phyloP scores from a whole-genome alignment of 2,113 vertebrate genomes.

The Otocyon megalotis region DNA sequence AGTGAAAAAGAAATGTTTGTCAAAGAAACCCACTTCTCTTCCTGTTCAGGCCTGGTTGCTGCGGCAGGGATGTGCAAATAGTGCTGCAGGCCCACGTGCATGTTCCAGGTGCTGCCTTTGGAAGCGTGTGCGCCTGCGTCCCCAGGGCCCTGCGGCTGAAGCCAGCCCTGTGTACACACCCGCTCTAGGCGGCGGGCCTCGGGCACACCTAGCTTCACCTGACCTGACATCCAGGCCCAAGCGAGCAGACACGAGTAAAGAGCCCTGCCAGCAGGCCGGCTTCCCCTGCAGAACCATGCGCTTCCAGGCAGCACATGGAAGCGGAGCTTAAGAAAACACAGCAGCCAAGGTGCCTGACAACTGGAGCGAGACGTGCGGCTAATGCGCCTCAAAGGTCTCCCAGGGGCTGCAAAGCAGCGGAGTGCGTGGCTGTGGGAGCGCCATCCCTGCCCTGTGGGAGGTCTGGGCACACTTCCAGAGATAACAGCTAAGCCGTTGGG shows the following conservation, averaged over 20 bases:
- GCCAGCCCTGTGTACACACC: not conserved
- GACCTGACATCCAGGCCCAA: not conserved
- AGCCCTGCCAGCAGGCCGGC: not conserved
- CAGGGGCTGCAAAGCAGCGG: not conserved
- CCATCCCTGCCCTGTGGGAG: not conserved
- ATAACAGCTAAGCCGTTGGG: not conserved
- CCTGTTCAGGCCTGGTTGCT: not conserved
- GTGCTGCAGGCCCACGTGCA: not conserved
- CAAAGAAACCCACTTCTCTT: slow-evolving; percentile 62
- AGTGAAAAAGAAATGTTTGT: slow-evolving; percentile 51
- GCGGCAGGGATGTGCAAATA: not conserved
- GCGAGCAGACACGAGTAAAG: not conserved
- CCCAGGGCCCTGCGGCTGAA: not conserved
- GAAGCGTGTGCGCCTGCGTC: not conserved
- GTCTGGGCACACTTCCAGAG: not conserved
- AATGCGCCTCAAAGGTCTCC: not conserved
- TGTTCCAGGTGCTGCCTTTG: not conserved
- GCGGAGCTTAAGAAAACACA: slow-evolving; percentile 51
- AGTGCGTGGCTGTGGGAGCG: rapidly evolving
- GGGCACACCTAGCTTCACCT: not conserved
- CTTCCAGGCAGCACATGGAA: not conserved
- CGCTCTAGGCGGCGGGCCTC: not conserved
- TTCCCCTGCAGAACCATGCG: not conserved
- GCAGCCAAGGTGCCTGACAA: not conserved
- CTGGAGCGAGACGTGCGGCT: not conserved